These are phyloP conservation scores for Spodoptera frugiperda DNA, from an alignment of 1,140 invertebrate species.

Conservation along the genomic window DNA sequence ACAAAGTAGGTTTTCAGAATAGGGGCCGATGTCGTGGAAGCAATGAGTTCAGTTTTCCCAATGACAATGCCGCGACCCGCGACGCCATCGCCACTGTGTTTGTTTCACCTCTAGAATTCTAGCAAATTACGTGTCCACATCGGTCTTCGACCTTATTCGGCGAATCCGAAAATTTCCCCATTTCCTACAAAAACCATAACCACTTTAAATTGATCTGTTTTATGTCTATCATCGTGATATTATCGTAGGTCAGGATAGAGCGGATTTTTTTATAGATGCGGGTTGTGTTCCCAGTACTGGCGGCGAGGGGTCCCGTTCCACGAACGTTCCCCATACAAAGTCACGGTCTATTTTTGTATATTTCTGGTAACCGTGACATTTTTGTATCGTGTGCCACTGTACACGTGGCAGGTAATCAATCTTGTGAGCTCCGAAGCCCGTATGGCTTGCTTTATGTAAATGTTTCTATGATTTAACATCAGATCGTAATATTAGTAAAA, in stretches of 20 bases:
- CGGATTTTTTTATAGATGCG: constrained; percentile 44
- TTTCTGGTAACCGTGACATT: constrained; percentile 32
- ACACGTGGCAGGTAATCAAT: constrained; percentile 9
- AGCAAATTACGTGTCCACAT: constrained; percentile 43
- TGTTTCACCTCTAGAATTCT: constrained; percentile 37
- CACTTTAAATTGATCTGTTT: constrained; percentile 24
- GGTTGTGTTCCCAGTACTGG: constrained; percentile 42
- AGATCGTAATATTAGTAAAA: too few species aligned
- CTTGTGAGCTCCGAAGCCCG: neutral
- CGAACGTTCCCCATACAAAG: constrained; percentile 42
- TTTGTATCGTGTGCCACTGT: too few species aligned
- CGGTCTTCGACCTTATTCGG: constrained; percentile 46
- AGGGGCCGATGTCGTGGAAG: constrained; percentile 14
- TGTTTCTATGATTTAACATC: neutral
- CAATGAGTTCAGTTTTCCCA: constrained; percentile 23
- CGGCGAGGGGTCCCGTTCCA: constrained; percentile 44
- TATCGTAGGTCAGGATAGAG: constrained; percentile 40
- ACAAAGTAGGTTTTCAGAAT: neutral
- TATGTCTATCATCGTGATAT: constrained; percentile 21
- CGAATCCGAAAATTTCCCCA: constrained; percentile 38
- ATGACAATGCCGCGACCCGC: constrained; percentile 10
- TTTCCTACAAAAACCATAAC: constrained; percentile 19
- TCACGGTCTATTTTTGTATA: constrained; percentile 51
- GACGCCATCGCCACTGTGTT: neutral
- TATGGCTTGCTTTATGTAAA: constrained; percentile 3